Conservation (phyloP, 2,113 vertebrate genomes). For the Phyllostomus hastatus region DNA sequence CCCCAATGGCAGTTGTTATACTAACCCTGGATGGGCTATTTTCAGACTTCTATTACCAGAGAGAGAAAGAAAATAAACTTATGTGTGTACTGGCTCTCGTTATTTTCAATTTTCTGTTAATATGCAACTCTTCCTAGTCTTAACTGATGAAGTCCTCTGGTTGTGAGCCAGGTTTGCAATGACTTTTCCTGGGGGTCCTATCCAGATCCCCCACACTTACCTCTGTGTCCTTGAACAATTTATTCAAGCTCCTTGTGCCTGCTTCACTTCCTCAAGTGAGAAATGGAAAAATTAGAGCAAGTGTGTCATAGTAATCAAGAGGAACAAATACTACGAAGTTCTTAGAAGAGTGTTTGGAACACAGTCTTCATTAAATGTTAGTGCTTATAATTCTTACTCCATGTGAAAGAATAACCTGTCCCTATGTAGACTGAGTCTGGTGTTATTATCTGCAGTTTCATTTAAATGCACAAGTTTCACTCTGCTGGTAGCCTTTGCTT, state of each 20-base stretch:
- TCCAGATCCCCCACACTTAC: background rate
- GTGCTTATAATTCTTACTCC: background rate
- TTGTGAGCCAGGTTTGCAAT: background rate
- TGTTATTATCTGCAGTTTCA: background rate
- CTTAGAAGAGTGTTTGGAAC: background rate
- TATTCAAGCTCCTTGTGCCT: background rate
- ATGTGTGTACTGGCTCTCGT: background rate
- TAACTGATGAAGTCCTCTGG: background rate
- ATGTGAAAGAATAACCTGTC: background rate
- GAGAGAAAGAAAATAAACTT: background rate
- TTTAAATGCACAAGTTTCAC: background rate
- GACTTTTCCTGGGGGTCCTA: background rate
- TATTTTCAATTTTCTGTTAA: background rate
- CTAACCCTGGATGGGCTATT: background rate
- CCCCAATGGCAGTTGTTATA: background rate
- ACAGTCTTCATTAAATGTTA: background rate
- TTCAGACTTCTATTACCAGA: background rate
- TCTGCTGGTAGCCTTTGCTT: background rate
- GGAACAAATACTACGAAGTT: background rate
- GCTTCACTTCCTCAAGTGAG: background rate
- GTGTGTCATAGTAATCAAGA: background rate
- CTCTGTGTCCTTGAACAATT: background rate
- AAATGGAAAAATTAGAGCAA: background rate
- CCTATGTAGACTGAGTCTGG: background rate
- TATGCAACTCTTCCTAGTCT: background rate